These are phyloP conservation scores for Cenopis cana DNA, from an alignment of 2,888 invertebrate genomes.

Conservation along the genomic window DNA sequence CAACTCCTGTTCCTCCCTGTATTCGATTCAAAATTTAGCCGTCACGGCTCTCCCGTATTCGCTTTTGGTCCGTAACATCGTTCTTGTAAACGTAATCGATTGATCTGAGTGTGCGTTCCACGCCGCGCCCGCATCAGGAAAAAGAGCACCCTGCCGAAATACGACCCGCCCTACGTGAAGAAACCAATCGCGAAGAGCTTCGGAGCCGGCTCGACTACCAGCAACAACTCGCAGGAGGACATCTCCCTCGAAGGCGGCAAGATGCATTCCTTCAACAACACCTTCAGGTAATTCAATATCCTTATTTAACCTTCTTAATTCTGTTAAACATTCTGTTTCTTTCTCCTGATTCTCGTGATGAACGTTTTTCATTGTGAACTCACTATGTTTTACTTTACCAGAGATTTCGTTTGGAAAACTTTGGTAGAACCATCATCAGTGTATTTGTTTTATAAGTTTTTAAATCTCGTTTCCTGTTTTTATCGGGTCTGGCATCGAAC, in stretches of 20 bases:
- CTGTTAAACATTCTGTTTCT: slow-evolving; percentile 44
- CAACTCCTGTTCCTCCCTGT: slow-evolving; percentile 56
- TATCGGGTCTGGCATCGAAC: slow-evolving; percentile 78
- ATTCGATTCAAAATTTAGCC: slow-evolving; percentile 46
- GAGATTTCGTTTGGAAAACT: slow-evolving; percentile 34
- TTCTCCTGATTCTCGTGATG: slow-evolving; percentile 40
- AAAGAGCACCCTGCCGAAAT: slow-evolving; percentile 95
- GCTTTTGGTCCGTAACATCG: slow-evolving; percentile 55
- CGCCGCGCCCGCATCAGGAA: slow-evolving; percentile 88
- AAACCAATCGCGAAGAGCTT: slow-evolving; percentile 92
- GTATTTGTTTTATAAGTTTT: slow-evolving; percentile 54
- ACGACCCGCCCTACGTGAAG: slow-evolving; percentile 94
- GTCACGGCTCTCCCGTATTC: slow-evolving; percentile 65
- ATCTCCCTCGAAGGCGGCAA: slow-evolving; percentile 92
- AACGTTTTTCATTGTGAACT: not conserved
- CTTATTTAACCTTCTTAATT: not conserved
- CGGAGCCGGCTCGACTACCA: slow-evolving; percentile 86
- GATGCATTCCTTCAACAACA: slow-evolving; percentile 92
- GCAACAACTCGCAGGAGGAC: slow-evolving; percentile 92
- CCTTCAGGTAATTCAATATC: slow-evolving; percentile 86
- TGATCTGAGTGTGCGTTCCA: slow-evolving; percentile 85
- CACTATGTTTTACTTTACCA: slow-evolving; percentile 14
- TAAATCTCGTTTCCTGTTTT: slow-evolving; percentile 75
- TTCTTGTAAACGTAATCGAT: slow-evolving; percentile 82
- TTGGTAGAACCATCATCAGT: slow-evolving; percentile 47